Conservation (phyloP, 2,888 invertebrate genomes). For the Phyto melanocephala region DNA sequence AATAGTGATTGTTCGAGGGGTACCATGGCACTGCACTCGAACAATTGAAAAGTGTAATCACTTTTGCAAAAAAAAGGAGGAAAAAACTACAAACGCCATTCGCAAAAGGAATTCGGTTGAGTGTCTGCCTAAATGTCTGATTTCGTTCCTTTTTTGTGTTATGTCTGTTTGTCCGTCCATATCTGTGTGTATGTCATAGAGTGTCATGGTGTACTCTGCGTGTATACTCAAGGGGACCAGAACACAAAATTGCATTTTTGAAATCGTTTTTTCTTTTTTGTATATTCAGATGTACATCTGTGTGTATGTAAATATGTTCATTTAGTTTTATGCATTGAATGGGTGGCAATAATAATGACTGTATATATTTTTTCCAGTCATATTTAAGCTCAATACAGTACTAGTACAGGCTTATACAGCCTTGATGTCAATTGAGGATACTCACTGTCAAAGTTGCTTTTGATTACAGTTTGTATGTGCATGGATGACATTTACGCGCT, state of each 20-base stretch:
- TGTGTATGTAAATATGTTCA: neutral
- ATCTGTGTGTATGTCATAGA: neutral
- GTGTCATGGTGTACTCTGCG: neutral
- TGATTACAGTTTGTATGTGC: constrained; percentile 18
- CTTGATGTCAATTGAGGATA: constrained; percentile 46
- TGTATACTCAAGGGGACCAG: constrained; percentile 5
- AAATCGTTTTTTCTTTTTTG: neutral
- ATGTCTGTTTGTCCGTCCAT: neutral
- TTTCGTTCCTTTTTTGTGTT: neutral
- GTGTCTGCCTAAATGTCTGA: constrained; percentile 43
- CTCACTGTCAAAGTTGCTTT: constrained; percentile 41
- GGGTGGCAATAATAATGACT: constrained; percentile 20
- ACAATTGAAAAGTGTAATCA: constrained; percentile 45
- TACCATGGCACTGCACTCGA: neutral
- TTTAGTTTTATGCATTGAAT: constrained; percentile 6
- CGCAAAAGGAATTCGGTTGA: neutral
- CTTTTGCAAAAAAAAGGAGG: constrained; percentile 10
- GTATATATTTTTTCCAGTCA: neutral
- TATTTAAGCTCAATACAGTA: neutral
- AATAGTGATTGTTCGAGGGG: no score
- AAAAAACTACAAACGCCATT: constrained; percentile 4
- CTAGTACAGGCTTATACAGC: neutral
- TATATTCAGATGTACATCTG: neutral
- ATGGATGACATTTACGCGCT: constrained; percentile 20
- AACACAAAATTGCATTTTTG: constrained; percentile 46